Conservation (phyloP, 92 coral and sea anemone genomes). For the Epizoanthus stellaris region DNA sequence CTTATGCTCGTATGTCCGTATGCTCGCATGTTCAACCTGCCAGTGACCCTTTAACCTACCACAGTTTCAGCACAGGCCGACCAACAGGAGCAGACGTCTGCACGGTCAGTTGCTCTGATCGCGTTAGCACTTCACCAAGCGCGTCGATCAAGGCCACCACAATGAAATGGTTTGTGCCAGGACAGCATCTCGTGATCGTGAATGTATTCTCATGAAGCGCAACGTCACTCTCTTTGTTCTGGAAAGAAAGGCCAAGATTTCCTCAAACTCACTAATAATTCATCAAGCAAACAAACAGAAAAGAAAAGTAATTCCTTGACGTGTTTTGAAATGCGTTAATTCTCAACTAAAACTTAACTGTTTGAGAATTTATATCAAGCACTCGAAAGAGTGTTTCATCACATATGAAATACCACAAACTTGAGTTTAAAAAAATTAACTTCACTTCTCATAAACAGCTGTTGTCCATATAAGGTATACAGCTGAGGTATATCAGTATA, state of each 20-base stretch:
- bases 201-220: slow-evolving; percentile 53
- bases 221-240: slow-evolving; percentile 64
- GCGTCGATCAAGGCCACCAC: slow-evolving; percentile 82
- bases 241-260: background rate
- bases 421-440: no score
- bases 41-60: slow-evolving; percentile 46
- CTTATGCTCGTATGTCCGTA: no score
- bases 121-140: slow-evolving; percentile 73
- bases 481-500: background rate
- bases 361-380: no score
- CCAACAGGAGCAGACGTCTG: slow-evolving; percentile 87
- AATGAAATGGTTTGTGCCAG: slow-evolving; percentile 91
- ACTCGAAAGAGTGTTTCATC: no score
- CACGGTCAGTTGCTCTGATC: slow-evolving; percentile 81
- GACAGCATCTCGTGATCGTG: slow-evolving; percentile 71
- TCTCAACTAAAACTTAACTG: no score
- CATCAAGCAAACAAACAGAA: background rate
- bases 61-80: slow-evolving; percentile 69
- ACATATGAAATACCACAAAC: no score
- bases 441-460: no score
- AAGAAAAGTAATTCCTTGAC: background rate
- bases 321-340: no score
- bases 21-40: no score
- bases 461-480: no score
- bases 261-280: background rate